Base-by-base conservation (phyloP, 1,140 invertebrate species). In the Dendrolimus punctatus region DNA sequence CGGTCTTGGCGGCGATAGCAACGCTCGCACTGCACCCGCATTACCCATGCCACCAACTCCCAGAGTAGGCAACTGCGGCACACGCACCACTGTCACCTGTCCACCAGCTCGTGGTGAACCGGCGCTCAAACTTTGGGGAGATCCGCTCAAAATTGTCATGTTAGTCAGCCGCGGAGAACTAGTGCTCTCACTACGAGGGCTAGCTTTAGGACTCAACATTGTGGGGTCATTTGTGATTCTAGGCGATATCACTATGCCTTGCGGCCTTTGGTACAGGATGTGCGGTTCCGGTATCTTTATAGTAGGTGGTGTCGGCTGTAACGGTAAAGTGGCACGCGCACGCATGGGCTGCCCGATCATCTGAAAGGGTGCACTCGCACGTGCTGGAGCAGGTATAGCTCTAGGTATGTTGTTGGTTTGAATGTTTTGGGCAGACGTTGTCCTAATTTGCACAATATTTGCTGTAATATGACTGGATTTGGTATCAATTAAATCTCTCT, bases 201-300 rank as follows among this genome's bases (percentile, higher is more conserved):
- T 77, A 23, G 65, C 52, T 70, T 87, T 87, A 8, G 87, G 86
- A 58, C 80, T 87, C 45, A 81, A 75, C 45, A 87, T 53, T 65
- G 80, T 70, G 9, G 75, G 61, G 62, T 88, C 87, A 56, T 55
- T 72, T 37, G 71, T 54, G 53, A 82, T 79, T 63, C 85, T 67
- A 23, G 88, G 88, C 10, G 88, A 90, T 55, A 90, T 79, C 8
- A 90, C 83, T 55, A 90, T 82, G 2, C 85, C 74, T 50, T 79
- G 78, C 49, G 74, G 85, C 55, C 87, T 87, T 66, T 89, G 89
- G 65, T 89, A 88, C 46, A 89, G 70, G 55, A 90, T 87, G 66
- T 90, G 88, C 44, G 76, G 76, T 43, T 90, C 89, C 8, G 89
- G 89, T 68, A 90, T 90, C 66, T 88, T 90, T 40, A 90, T 90